These are phyloP conservation scores for Lagenorhynchus albirostris DNA, from an alignment of 2,113 vertebrate species.

Conservation along the genomic window DNA sequence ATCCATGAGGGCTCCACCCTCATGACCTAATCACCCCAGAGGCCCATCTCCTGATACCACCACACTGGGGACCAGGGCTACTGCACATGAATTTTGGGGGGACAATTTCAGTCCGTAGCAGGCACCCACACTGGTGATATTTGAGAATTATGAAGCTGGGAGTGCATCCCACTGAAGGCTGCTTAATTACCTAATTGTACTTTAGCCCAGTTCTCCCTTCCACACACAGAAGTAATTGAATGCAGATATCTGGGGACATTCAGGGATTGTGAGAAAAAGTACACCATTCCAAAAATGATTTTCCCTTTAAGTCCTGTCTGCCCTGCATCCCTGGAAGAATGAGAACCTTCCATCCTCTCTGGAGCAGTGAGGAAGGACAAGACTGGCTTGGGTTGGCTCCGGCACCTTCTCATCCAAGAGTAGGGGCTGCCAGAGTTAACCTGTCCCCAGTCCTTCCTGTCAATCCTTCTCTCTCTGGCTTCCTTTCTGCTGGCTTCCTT, in stretches of 20 bases:
- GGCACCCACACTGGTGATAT: rapidly evolving
- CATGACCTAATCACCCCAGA: background rate
- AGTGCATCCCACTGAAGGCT: rapidly evolving
- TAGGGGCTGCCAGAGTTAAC: background rate
- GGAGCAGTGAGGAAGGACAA: background rate
- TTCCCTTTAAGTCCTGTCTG: background rate
- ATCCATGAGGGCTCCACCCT: background rate
- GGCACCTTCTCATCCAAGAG: background rate
- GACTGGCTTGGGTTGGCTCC: background rate
- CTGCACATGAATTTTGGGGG: background rate
- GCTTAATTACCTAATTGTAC: background rate
- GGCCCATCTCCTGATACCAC: too few species aligned
- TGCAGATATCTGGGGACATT: too few species aligned
- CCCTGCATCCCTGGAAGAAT: background rate
- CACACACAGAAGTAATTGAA: too few species aligned
- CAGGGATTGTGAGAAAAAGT: background rate
- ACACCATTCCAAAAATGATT: too few species aligned
- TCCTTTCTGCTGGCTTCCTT: background rate
- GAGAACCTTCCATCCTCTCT: rapidly evolving
- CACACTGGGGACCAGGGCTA: background rate
- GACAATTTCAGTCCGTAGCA: background rate
- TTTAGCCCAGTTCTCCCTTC: background rate
- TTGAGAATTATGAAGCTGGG: background rate
- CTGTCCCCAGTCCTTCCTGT: too few species aligned
- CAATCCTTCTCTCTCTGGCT: background rate